Conservation (phyloP, 2,888 invertebrate genomes). For the Ephialtes manifestator region DNA sequence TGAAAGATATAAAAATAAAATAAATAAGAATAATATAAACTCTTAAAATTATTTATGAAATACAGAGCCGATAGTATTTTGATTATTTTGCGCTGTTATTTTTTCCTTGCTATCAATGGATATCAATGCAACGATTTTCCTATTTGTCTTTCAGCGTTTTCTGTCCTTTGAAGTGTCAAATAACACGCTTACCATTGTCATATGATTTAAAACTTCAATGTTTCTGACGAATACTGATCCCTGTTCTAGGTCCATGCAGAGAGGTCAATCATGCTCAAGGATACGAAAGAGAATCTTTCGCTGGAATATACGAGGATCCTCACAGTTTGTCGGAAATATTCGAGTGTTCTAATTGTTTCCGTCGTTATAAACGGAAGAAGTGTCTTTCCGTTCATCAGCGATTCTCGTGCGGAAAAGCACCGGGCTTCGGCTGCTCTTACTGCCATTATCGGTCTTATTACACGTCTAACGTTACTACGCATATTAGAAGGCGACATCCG, state of each 20-base stretch:
- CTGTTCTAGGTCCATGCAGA: conserved; percentile 46
- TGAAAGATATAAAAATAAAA: too few relatives aligned
- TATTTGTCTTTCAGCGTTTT: not conserved
- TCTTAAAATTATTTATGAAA: not conserved
- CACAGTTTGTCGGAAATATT: not conserved
- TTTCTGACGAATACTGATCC: not conserved
- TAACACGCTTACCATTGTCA: not conserved
- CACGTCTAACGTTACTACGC: conserved; percentile 73
- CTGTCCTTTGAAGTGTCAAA: not conserved
- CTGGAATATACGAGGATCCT: not conserved
- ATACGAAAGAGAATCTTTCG: not conserved
- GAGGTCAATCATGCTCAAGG: not conserved
- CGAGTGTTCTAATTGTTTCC: conserved; percentile 41
- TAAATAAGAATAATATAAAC: too few relatives aligned
- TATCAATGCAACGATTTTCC: not conserved
- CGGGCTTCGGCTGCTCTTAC: conserved; percentile 83
- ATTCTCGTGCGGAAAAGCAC: conserved; percentile 83
- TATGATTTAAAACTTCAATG: not conserved
- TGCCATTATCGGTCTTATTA: conserved; percentile 79
- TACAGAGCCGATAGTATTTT: not conserved
- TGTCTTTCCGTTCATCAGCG: conserved; percentile 77
- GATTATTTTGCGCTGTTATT: not conserved
- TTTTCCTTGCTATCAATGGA: not conserved
- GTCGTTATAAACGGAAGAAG: conserved; percentile 58
- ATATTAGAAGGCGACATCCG: conserved; percentile 73